Base-by-base conservation (phyloP, 2,797 vertebrate genomes). In the Gila robusta region DNA sequence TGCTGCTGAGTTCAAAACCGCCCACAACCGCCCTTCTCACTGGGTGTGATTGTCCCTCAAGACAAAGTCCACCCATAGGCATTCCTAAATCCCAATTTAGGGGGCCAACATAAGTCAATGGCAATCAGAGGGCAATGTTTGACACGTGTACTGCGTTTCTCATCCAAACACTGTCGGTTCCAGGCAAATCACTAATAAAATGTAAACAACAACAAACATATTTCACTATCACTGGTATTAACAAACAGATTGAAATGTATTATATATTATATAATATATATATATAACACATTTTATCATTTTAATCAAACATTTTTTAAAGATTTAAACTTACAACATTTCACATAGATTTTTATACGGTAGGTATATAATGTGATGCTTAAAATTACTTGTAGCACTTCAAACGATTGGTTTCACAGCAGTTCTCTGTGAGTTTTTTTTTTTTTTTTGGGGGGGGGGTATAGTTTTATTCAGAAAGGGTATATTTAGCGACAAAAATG, bases 31-130 rank as follows among this genome's bases (percentile, higher is more conserved):
- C 41, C 56, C 44, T 69, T 84, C 44, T 84, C 11, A 41, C n/a
- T 84, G 83, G 74, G 66, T 41, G 35, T 71, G 41, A 77, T n/a
- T 54, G 49, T 70, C 49, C 83, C 49, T 79, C 49, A 79, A 56
- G n/a, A 56, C 32, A 23, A 59, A 11, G 17, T 84, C 47, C 66
- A 79, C 73, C 74, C 35, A 67, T 41, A 39, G 82, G 72, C 28
- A 0, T 49, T 64, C 3, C 44, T 35, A 37, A 16, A 76, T n/a
- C 9, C 28, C 32, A 35, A 64, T 83, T 73, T 83, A 41, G 23
- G 23, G 26, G 41, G 11, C 14, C 12, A 54, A 28, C 5, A 41
- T 67, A 35, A 37, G 72, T 26, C 41, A 66, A n/a, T 76, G 41
- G 39, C 7, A 5, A 26, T 56, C 6, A 73, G 4, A 74, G 26